Percentiles rank a stretch among this genome's conserved stretches.
Evolutionary conservation across 1,140 invertebrate genomes (phyloP).

Genomic region (Hestina assimilis): DNA sequence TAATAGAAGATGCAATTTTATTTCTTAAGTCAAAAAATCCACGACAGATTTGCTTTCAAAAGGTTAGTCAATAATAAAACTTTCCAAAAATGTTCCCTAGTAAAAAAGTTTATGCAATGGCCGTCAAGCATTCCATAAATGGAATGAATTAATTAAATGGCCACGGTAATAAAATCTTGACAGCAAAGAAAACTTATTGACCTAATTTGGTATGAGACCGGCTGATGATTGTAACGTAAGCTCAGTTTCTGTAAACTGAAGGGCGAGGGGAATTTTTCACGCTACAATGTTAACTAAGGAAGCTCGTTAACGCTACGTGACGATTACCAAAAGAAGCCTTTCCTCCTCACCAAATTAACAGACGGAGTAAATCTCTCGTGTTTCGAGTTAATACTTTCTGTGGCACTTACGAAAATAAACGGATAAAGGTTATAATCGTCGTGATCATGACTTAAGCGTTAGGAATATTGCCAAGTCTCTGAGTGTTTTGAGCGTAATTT

Average conservation of each 20-base stretch:
- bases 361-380: conserved; percentile 42
- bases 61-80: no score
- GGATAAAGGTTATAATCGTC: conserved; percentile 31
- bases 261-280: conserved; percentile 53
- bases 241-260: conserved; percentile 23
- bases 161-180: conserved; percentile 6
- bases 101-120: no score
- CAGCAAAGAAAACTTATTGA: conserved; percentile 13
- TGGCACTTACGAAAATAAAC: conserved; percentile 26
- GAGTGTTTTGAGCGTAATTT: conserved; percentile 20
- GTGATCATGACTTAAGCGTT: conserved; percentile 30
- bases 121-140: no score
- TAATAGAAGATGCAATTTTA: no score
- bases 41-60: no score
- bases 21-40: no score
- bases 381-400: conserved; percentile 24
- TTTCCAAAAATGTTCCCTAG: no score
- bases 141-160: conserved; percentile 5
- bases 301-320: conserved; percentile 73
- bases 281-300: conserved; percentile 67
- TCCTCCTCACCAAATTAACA: conserved; percentile 56
- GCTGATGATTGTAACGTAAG: conserved; percentile 28
- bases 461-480: conserved; percentile 32
- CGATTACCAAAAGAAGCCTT: conserved; percentile 62
- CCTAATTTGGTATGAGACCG: conserved; percentile 10